phyloP scores from a whole-genome alignment of 1,140 invertebrate species.

The Holotrichia oblita region DNA sequence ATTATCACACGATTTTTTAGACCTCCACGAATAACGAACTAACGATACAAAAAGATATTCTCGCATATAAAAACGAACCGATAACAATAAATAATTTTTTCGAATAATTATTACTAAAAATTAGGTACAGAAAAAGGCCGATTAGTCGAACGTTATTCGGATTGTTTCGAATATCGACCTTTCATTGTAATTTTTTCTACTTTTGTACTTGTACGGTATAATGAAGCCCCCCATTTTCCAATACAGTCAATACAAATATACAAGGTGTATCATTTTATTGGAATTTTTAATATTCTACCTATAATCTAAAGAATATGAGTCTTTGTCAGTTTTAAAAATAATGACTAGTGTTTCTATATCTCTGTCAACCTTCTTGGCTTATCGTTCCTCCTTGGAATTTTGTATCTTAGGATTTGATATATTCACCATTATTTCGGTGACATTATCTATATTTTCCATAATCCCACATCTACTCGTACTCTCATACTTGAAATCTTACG shows the following conservation, averaged over 20 bases:
- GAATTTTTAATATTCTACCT: not conserved
- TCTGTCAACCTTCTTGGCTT: not conserved
- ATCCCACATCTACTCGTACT: not conserved
- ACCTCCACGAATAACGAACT: too few relatives aligned
- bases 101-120: too few relatives aligned
- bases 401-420: not conserved
- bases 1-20: too few relatives aligned
- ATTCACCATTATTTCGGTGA: not conserved
- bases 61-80: too few relatives aligned
- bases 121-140: too few relatives aligned
- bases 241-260: not conserved
- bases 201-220: not conserved
- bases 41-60: too few relatives aligned
- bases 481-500: constrained; percentile 27
- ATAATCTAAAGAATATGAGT: constrained; percentile 6
- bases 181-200: not conserved
- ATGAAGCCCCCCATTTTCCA: not conserved
- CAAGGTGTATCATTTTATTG: not conserved
- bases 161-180: too few relatives aligned
- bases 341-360: constrained; percentile 9
- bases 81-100: too few relatives aligned
- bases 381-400: not conserved
- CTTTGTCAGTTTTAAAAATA: constrained; percentile 29
- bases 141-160: too few relatives aligned
- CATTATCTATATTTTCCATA: too few relatives aligned